Evolutionary conservation across 1,140 invertebrate species (phyloP), one percentile per base, ranked within the genome.

Genomic region (Theocolax elegans): DNA sequence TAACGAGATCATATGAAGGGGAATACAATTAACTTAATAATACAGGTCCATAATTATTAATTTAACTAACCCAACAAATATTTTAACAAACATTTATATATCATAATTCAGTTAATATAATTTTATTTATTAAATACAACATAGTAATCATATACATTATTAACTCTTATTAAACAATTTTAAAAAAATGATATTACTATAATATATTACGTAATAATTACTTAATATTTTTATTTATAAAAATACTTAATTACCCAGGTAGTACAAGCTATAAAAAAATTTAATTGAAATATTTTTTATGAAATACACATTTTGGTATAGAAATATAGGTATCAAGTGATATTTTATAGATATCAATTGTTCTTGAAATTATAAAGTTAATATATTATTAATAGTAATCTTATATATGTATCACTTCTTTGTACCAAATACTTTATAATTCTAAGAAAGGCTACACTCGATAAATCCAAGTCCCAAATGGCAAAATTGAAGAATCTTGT

Each of bases 401-500:
- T n/a, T n/a, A n/a, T n/a, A n/a, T n/a, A 8, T 53, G 2, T 53
- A 17, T 54, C 15, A 17, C 53, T 56, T 17, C 12, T 31, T 29
- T 19, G 9, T 35, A n/a, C 21, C 1, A 17, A 38, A 56, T 56
- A 35, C 8, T 19, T 2, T 56, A 2, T 10, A 2, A 56, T 38
- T 15, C 1, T 38, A 35, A 56, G 23, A 3, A 35, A 56, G 27
- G 13, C 7, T 56, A 19, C 3, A 13, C 19, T 3, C 8, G 31
- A 56, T 15, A 56, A 56, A 56, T 35, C 9, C 29, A 38, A 42
- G 8, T 38, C 25, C 19, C 35, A 62, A 80, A n/a, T n/a, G n/a
- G n/a, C n/a, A n/a, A 89, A 87, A 88, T 88, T 74, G 81, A 83
- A 59, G 67, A 35, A 56, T 69, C 46, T 62, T 63, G 54, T 72